phyloP scores from a whole-genome alignment of 2,888 invertebrate species.

The Metellina segmentata region DNA sequence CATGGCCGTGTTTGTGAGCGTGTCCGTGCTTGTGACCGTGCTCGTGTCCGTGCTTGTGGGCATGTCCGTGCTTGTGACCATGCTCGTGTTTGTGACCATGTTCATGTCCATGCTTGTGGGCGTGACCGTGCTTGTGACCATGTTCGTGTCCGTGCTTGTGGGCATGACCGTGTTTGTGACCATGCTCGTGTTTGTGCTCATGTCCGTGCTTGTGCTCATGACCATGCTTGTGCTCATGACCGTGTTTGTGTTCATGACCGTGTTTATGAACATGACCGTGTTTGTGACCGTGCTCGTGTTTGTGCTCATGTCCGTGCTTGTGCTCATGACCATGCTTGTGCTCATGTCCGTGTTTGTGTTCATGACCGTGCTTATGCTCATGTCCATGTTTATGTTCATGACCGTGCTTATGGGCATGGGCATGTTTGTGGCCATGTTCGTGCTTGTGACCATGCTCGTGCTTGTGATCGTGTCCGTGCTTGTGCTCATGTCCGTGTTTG shows the following conservation, averaged over 20 bases:
- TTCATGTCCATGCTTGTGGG: constrained; percentile 58
- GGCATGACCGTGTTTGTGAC: constrained; percentile 60
- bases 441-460: constrained; percentile 67
- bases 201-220: constrained; percentile 63
- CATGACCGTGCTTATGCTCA: constrained; percentile 57
- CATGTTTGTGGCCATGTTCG: constrained; percentile 64
- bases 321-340: constrained; percentile 64
- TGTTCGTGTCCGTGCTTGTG: constrained; percentile 68
- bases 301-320: constrained; percentile 62
- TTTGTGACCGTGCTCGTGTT: constrained; percentile 67
- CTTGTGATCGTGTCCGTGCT: constrained; percentile 66
- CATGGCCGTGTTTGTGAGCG: constrained; percentile 53
- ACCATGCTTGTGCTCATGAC: constrained; percentile 56
- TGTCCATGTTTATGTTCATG: constrained; percentile 66
- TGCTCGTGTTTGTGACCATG: constrained; percentile 63
- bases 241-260: constrained; percentile 58
- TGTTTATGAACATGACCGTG: constrained; percentile 70
- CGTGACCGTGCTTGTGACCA: constrained; percentile 52
- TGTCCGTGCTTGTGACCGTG: constrained; percentile 63
- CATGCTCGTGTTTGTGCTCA: constrained; percentile 63
- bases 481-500: constrained; percentile 66
- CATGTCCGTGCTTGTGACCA: constrained; percentile 62
- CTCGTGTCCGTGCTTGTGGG: constrained; percentile 54
- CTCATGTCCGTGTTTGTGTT: constrained; percentile 52
- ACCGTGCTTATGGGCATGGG: constrained; percentile 54